Conservation (phyloP, 2,113 vertebrate genomes). For the Benitochromis conjunctus region DNA sequence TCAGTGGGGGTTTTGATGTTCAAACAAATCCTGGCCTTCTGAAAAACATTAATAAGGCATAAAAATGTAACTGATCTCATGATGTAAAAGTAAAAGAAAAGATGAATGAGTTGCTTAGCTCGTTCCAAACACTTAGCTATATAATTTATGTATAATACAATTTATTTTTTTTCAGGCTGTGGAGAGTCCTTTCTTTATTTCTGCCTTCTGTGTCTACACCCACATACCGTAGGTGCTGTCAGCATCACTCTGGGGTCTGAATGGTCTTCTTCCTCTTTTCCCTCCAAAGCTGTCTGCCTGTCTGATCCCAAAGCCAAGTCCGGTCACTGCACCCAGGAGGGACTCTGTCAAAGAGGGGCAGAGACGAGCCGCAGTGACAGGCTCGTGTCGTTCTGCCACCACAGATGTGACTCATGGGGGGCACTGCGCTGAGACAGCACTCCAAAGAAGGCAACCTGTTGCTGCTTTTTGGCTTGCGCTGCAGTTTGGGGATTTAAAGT, state of each 20-base stretch:
- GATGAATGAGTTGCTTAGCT: neutral
- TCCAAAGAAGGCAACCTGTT: neutral
- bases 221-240: neutral
- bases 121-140: neutral
- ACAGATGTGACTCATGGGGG: neutral
- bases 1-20: neutral
- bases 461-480: neutral
- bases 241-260: neutral
- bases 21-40: neutral
- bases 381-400: neutral
- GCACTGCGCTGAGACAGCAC: conserved; percentile 14
- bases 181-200: neutral
- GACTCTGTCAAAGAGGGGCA: conserved; percentile 3
- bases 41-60: neutral
- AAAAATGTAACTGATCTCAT: accelerated
- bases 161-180: accelerated
- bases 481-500: neutral
- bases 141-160: no score
- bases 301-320: neutral
- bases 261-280: neutral
- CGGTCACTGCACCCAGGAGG: neutral
- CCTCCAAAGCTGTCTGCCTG: neutral
- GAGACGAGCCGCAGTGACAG: conserved; percentile 23
- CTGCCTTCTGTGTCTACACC: neutral
- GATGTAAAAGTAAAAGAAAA: neutral